phyloP scores from a whole-genome alignment of 2,797 vertebrate genomes.

The Enteromius radiatus region DNA sequence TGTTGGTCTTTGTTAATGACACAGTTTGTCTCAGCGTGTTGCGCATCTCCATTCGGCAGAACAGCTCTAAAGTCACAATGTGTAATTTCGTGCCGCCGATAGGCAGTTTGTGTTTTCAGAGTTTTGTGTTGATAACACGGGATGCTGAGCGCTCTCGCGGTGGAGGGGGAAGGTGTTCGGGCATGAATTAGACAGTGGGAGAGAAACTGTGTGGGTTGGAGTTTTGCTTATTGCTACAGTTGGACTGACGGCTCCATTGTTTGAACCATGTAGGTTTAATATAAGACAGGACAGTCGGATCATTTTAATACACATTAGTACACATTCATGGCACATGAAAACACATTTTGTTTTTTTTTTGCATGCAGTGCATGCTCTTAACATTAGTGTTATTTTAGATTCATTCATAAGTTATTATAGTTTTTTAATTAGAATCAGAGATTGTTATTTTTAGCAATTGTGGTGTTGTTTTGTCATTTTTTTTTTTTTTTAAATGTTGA shows the following conservation, averaged over 20 bases:
- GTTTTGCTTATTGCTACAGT: conserved; percentile 25
- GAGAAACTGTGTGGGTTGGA: conserved; percentile 30
- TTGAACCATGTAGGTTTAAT: background rate
- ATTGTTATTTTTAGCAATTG: too few species aligned
- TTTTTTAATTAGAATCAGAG: too few species aligned
- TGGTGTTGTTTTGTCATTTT: too few species aligned
- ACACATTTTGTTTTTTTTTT: too few species aligned
- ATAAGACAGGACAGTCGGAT: too few species aligned
- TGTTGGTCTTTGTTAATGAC: conserved; percentile 67
- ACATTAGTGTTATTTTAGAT: too few species aligned
- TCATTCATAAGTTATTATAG: too few species aligned
- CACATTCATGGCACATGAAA: too few species aligned
- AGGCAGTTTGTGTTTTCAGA: conserved; percentile 54
- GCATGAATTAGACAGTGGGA: conserved; percentile 30
- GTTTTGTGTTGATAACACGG: conserved; percentile 21
- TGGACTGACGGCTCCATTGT: background rate
- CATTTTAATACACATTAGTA: too few species aligned
- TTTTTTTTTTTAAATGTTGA: too few species aligned
- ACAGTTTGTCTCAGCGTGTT: conserved; percentile 54
- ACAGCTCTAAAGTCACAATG: conserved; percentile 50
- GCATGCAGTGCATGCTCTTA: too few species aligned
- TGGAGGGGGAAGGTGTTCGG: conserved; percentile 15
- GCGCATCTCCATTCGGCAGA: conserved; percentile 45
- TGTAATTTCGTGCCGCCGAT: conserved; percentile 53
- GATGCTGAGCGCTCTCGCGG: conserved; percentile 9